phyloP scores from a whole-genome alignment of 2,113 vertebrate species.

The Rynchops niger region DNA sequence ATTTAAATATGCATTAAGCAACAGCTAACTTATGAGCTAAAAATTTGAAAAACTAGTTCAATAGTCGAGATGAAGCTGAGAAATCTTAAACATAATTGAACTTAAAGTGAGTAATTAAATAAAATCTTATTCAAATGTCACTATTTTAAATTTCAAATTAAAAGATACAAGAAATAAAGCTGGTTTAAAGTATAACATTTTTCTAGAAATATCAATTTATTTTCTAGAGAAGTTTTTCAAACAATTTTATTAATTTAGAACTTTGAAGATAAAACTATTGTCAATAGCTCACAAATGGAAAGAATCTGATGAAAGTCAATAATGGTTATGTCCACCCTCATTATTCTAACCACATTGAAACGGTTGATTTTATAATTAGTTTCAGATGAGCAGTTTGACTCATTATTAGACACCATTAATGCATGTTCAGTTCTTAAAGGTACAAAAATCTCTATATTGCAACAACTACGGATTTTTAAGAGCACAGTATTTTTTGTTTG shows the following conservation, averaged over 20 bases:
- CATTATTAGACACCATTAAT: background rate
- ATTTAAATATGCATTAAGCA: background rate
- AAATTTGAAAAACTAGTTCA: background rate
- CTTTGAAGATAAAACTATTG: background rate
- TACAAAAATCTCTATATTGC: background rate
- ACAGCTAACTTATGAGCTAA: background rate
- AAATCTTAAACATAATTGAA: background rate
- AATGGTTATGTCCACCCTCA: background rate
- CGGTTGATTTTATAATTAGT: background rate
- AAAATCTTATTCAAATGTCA: background rate
- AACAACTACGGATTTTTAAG: background rate
- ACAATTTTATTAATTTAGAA: background rate
- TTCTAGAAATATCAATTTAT: background rate
- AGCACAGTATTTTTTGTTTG: accelerated
- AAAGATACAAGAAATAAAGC: background rate
- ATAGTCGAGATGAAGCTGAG: background rate
- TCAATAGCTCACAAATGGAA: background rate
- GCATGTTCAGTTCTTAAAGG: background rate
- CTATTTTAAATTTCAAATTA: background rate
- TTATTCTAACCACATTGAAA: background rate
- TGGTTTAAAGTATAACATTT: background rate
- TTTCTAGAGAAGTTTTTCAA: background rate
- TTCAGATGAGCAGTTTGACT: background rate
- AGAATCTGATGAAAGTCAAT: background rate
- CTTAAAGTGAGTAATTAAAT: background rate